Conservation (phyloP, 2,113 vertebrate genomes). For the Machaerirhynchus nigripectus region DNA sequence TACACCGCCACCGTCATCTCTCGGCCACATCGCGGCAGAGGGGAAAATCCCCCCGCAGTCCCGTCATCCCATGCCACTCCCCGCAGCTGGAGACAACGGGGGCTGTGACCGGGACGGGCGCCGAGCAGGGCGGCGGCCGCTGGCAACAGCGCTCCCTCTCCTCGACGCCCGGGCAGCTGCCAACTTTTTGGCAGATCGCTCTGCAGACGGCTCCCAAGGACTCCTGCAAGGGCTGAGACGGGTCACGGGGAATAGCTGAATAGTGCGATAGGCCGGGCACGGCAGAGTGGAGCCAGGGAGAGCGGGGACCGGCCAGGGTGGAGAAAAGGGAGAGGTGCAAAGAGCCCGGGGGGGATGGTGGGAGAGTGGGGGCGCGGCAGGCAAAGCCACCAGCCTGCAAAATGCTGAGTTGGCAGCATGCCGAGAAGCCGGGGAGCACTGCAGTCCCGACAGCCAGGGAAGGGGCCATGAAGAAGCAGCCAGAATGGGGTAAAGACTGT, state of each 20-base stretch:
- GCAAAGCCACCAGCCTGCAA: neutral
- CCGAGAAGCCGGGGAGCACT: neutral
- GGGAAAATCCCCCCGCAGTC: rapidly evolving
- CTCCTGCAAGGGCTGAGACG: neutral
- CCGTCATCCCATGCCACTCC: neutral
- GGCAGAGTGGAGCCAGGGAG: neutral
- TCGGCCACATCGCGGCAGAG: too few species aligned
- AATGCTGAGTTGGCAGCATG: neutral
- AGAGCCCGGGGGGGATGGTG: neutral
- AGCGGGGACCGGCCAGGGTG: neutral
- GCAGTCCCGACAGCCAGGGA: neutral
- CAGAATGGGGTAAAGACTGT: neutral
- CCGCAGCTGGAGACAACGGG: neutral
- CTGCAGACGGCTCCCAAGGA: neutral
- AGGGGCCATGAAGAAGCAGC: neutral
- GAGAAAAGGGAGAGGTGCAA: neutral
- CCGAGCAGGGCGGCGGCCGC: neutral
- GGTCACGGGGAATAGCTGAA: neutral
- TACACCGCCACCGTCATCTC: neutral
- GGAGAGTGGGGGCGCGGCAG: too few species aligned
- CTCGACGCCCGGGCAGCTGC: neutral
- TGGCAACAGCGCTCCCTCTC: neutral
- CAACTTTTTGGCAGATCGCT: neutral
- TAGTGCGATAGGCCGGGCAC: neutral
- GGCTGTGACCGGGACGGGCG: neutral